Conservation (phyloP, 2,888 invertebrate species). For the Ennomos fuscantarius region DNA sequence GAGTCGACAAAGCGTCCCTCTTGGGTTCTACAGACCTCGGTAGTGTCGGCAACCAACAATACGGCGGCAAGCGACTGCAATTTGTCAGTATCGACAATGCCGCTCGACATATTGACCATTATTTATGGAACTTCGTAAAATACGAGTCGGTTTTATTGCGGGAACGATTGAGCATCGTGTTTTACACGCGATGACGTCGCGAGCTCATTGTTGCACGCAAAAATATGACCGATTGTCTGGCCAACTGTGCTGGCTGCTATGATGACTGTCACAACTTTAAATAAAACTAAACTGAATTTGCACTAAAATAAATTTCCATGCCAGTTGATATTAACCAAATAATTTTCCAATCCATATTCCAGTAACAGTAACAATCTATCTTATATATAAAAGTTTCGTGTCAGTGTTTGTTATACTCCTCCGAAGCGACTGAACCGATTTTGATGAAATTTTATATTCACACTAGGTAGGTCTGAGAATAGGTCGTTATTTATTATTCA, state of each 20-base stretch:
- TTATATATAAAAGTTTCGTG: too few relatives aligned
- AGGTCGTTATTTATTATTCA: too few relatives aligned
- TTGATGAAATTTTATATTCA: too few relatives aligned
- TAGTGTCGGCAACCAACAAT: slow-evolving; percentile 69
- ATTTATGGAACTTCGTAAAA: slow-evolving; percentile 81
- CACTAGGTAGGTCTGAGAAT: too few relatives aligned
- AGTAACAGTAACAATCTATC: too few relatives aligned
- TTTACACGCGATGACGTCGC: slow-evolving; percentile 73
- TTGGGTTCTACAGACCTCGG: slow-evolving; percentile 31
- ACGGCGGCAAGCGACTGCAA: slow-evolving; percentile 77
- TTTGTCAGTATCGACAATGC: slow-evolving; percentile 84
- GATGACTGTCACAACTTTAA: too few relatives aligned
- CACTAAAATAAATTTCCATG: too few relatives aligned
- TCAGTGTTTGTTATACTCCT: too few relatives aligned
- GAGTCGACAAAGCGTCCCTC: slow-evolving; percentile 64
- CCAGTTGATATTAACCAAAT: too few relatives aligned
- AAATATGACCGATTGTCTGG: slow-evolving; percentile 45
- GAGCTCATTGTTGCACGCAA: slow-evolving; percentile 67
- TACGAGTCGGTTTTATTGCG: slow-evolving; percentile 78
- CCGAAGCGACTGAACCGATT: too few relatives aligned
- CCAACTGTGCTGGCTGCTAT: slow-evolving; percentile 31
- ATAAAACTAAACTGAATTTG: too few relatives aligned
- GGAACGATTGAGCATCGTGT: slow-evolving; percentile 78
- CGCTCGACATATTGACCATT: slow-evolving; percentile 82
- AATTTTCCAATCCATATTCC: too few relatives aligned